phyloP scores from a whole-genome alignment of 2,888 invertebrate species.

The Catocala fraxini region DNA sequence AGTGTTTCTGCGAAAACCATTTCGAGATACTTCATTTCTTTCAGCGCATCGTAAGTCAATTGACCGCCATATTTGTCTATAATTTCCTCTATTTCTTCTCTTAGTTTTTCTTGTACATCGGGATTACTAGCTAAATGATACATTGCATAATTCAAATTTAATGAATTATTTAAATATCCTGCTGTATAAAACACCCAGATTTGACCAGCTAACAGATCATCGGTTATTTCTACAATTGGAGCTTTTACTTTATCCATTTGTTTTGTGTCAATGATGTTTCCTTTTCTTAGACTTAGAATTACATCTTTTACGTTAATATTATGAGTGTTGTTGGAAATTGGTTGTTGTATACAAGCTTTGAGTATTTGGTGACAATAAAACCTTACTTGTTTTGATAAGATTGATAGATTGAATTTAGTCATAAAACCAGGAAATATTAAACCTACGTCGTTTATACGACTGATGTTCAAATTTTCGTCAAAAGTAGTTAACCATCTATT shows the following conservation, averaged over 20 bases:
- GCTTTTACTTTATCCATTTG: constrained; percentile 3
- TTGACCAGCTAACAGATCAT: constrained; percentile 70
- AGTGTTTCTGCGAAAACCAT: constrained; percentile 66
- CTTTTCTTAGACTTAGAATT: constrained; percentile 41
- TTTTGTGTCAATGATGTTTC: constrained; percentile 25
- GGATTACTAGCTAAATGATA: constrained; percentile 72
- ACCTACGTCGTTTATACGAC: constrained; percentile 49
- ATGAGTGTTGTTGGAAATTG: constrained; percentile 20
- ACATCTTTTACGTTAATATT: constrained; percentile 50
- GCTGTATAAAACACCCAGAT: constrained; percentile 75
- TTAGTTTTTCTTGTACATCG: constrained; percentile 67
- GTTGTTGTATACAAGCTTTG: constrained; percentile 33
- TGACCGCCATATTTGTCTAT: constrained; percentile 59
- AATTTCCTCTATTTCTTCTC: constrained; percentile 64
- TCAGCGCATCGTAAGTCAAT: constrained; percentile 70
- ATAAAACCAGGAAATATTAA: constrained; percentile 54
- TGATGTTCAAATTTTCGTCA: constrained; percentile 42
- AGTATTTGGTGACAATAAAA: constrained; percentile 51
- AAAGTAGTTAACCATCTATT: constrained; percentile 41
- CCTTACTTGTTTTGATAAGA: constrained; percentile 41
- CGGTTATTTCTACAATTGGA: constrained; percentile 50
- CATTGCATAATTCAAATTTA: constrained; percentile 65
- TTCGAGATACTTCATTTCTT: constrained; percentile 74
- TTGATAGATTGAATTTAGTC: constrained; percentile 48
- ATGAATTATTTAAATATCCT: constrained; percentile 77